Conservation (phyloP, 2,888 invertebrate species). For the Ernsta delagoae region DNA sequence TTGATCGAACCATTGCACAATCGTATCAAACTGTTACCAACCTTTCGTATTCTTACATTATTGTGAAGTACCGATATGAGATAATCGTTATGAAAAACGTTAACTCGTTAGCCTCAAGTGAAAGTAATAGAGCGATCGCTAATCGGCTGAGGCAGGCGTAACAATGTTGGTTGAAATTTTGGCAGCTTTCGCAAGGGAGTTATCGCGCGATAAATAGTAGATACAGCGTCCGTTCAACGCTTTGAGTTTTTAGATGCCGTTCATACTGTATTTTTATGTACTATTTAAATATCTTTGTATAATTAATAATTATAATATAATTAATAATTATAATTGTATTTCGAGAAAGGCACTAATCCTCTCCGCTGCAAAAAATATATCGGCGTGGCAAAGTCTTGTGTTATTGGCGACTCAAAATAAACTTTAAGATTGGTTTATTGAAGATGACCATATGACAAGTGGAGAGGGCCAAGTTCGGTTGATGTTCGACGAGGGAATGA, state of each 20-base stretch:
- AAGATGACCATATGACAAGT: no score
- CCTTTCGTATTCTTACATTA: constrained; percentile 51
- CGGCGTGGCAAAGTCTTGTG: no score
- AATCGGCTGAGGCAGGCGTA: constrained; percentile 3
- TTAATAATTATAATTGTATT: no score
- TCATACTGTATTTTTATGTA: not conserved
- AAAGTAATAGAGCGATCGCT: constrained; percentile 23
- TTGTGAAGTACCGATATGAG: constrained; percentile 32
- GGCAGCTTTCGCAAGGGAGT: not conserved
- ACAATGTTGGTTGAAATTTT: not conserved
- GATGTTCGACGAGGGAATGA: no score
- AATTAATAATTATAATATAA: no score
- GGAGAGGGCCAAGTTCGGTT: no score
- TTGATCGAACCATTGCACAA: constrained; percentile 63
- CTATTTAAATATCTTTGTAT: no score
- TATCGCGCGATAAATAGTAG: not conserved
- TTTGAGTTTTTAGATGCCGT: not conserved
- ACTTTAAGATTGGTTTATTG: no score
- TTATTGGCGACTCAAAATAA: no score
- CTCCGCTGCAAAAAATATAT: no score
- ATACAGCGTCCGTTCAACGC: not conserved
- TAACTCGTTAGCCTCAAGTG: constrained; percentile 23
- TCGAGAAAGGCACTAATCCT: no score
- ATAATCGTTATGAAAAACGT: constrained; percentile 23
- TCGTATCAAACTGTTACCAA: constrained; percentile 50